These are phyloP conservation scores for Rhingia rostrata DNA, from an alignment of 2,888 invertebrate genomes.

Conservation along the genomic window DNA sequence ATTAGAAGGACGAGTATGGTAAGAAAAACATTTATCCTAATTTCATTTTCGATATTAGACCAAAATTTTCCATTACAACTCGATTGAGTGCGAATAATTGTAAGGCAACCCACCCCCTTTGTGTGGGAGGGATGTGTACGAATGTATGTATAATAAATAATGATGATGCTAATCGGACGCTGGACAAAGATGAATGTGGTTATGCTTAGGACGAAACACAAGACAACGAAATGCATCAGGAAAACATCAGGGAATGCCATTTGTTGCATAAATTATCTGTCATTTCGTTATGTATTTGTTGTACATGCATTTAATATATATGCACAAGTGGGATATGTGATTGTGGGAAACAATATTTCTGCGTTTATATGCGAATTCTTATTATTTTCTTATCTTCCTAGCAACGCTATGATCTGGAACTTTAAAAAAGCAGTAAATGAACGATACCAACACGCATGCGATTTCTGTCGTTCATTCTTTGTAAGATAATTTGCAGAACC, in stretches of 20 bases:
- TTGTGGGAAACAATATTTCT: too few species aligned
- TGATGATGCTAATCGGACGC: conserved; percentile 58
- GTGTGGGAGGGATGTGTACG: not conserved
- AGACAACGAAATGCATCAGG: conserved; percentile 13
- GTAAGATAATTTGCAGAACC: too few species aligned
- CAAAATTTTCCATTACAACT: conserved; percentile 29
- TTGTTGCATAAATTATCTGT: conserved; percentile 34
- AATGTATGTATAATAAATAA: conserved; percentile 23
- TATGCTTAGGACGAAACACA: conserved; percentile 17
- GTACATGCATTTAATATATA: too few species aligned
- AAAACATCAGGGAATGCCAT: conserved; percentile 10
- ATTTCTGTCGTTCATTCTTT: too few species aligned
- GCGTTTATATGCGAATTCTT: too few species aligned
- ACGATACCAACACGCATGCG: too few species aligned
- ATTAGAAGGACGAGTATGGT: conserved; percentile 17
- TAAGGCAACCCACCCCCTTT: not conserved
- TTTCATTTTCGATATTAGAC: conserved; percentile 52
- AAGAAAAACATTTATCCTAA: conserved; percentile 68
- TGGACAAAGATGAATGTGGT: conserved; percentile 45
- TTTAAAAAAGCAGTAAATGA: too few species aligned
- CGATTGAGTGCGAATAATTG: conserved; percentile 27
- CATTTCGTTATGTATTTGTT: too few species aligned
- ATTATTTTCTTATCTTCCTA: too few species aligned
- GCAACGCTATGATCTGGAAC: too few species aligned
- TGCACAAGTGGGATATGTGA: too few species aligned